A percentile compares a stretch with the other conserved stretches of the same genome.
These are phyloP conservation scores for Bombus soroeensis DNA, from an alignment of 1,140 invertebrate genomes.

Conservation along the genomic window DNA sequence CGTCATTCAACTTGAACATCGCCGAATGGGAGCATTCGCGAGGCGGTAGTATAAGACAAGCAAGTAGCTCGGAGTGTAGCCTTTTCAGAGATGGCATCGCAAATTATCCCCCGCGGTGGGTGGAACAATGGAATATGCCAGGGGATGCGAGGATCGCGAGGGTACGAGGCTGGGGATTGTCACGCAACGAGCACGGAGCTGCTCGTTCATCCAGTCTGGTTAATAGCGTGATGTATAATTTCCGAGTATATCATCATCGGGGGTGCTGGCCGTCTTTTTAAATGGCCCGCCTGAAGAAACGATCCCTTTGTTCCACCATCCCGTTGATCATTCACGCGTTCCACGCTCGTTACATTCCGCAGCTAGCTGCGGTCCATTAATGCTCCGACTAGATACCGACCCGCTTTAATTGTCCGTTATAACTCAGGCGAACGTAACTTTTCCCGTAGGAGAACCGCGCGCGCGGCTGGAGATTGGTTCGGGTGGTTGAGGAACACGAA, in stretches of 20 bases:
- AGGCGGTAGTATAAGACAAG: not conserved
- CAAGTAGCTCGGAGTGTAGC: not conserved
- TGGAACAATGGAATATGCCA: not conserved
- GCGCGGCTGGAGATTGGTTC: not conserved
- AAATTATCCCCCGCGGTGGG: not conserved
- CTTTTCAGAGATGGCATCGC: conserved; percentile 1
- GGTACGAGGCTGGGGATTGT: not conserved
- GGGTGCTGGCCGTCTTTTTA: conserved; percentile 54
- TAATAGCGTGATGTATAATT: conserved; percentile 53
- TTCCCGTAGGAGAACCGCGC: conserved; percentile 56
- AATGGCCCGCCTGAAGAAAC: conserved; percentile 28
- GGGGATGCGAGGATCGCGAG: not conserved
- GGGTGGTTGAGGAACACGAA: not conserved
- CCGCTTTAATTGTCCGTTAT: conserved; percentile 69
- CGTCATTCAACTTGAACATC: not conserved
- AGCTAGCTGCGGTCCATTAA: conserved; percentile 62
- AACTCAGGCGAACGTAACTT: conserved; percentile 68
- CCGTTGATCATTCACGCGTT: conserved; percentile 59
- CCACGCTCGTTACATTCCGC: conserved; percentile 43
- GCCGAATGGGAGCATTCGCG: not conserved
- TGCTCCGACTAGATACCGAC: conserved; percentile 61
- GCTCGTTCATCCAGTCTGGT: not conserved
- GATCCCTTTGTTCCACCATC: conserved; percentile 38
- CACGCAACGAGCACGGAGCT: not conserved
- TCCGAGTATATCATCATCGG: conserved; percentile 50